Percentiles rank a stretch among this genome's conserved stretches.
Conservation (phyloP, 2,888 invertebrate genomes). For the Synanthedon myopaeformis region DNA sequence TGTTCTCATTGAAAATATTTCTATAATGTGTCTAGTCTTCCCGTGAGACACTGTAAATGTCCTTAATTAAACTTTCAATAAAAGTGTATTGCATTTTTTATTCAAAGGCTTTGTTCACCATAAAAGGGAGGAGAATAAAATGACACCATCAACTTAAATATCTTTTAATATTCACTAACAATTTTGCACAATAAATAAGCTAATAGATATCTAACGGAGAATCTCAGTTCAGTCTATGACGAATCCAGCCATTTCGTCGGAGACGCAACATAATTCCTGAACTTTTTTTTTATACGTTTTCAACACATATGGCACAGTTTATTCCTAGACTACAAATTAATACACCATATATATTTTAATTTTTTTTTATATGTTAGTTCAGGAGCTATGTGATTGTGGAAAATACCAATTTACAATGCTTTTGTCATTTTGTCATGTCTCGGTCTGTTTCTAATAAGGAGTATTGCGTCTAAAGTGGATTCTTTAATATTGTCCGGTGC, state of each 20-base stretch:
- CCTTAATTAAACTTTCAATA: neutral
- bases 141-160: conserved; percentile 12
- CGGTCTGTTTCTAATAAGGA: conserved; percentile 25
- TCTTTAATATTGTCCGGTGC: conserved; percentile 36
- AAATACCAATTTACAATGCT: conserved; percentile 23
- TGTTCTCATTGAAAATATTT: no score
- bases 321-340: conserved; percentile 1
- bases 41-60: no score
- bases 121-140: conserved; percentile 12
- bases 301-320: conserved; percentile 29
- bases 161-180: conserved; percentile 22
- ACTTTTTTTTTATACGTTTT: conserved; percentile 11
- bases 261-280: conserved; percentile 24
- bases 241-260: conserved; percentile 41
- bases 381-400: neutral
- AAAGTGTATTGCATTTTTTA: conserved; percentile 9
- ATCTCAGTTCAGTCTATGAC: conserved; percentile 20
- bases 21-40: no score
- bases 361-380: neutral
- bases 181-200: conserved; percentile 18
- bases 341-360: neutral
- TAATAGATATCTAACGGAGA: conserved; percentile 12
- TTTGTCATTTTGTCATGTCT: conserved; percentile 15
- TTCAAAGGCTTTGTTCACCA: conserved; percentile 27
- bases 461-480: conserved; percentile 37